These are phyloP conservation scores for Limnephilus auricula DNA, from an alignment of 2,888 invertebrate genomes.

Conservation along the genomic window DNA sequence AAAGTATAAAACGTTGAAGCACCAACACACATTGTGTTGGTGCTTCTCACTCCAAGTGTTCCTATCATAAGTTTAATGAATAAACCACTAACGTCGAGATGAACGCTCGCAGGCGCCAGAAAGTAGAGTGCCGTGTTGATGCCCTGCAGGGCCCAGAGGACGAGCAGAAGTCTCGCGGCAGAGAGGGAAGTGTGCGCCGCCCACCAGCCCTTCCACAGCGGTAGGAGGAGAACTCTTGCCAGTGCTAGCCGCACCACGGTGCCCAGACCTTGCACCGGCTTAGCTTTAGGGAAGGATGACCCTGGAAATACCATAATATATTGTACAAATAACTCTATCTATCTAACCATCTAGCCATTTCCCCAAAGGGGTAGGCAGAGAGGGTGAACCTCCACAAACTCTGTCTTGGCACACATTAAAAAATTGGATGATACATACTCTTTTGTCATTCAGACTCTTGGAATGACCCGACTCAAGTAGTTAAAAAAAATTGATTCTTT, in stretches of 20 bases:
- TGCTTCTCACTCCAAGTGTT: neutral
- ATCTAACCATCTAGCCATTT: too few relatives aligned
- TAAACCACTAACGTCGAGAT: constrained; percentile 76
- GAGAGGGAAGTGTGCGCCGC: constrained; percentile 89
- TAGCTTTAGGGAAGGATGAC: constrained; percentile 96
- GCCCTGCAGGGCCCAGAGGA: constrained; percentile 88
- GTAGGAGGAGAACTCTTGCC: constrained; percentile 88
- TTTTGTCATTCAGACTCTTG: too few relatives aligned
- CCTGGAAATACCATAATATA: constrained; percentile 76
- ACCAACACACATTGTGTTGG: neutral
- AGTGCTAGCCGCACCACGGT: constrained; percentile 91
- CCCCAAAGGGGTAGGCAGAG: too few relatives aligned
- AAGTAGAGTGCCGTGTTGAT: constrained; percentile 80
- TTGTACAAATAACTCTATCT: neutral
- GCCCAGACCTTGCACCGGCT: constrained; percentile 93
- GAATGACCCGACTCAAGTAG: too few relatives aligned
- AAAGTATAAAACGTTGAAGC: neutral
- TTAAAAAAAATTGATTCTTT: too few relatives aligned
- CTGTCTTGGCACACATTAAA: too few relatives aligned
- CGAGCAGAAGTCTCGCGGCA: constrained; percentile 85
- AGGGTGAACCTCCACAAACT: too few relatives aligned
- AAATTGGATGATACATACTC: too few relatives aligned
- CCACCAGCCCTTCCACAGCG: constrained; percentile 93
- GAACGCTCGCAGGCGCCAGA: constrained; percentile 72
- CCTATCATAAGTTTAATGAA: neutral